Base-by-base conservation (phyloP, 2,113 vertebrate species). In the Lasiurus borealis region DNA sequence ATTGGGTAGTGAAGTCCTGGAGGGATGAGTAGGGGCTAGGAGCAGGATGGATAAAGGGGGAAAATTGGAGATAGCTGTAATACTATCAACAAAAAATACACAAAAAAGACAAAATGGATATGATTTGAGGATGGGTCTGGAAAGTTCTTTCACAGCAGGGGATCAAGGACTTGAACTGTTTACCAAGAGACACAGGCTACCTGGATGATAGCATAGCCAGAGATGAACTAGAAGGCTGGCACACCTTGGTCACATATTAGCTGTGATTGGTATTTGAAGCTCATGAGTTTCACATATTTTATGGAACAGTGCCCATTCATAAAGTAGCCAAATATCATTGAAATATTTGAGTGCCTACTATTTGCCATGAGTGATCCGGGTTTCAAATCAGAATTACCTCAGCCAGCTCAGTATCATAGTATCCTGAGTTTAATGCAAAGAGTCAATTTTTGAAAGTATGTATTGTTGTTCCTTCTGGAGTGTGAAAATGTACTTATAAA, bases 241-340 rank as follows among this genome's bases (percentile, higher is more conserved):
- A 11, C 21, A 31, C 8, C 0, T 0, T 19, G 19, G 11, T n/a
- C 36, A 6, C 16, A 62, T 6, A 31, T 48, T 23, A 48, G 52
- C 18, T 69, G 25, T 64, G 69, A 68, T 54, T 29, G 31, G 12
- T 29, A 29, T 57, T 44, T 85, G 54, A 80, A 85, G 44, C 50
- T 72, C 46, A 16, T 31, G 48, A 59, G 36, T 68, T 77, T 27
- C 40, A 40, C 50, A 8, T 57, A 13, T 25, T 31, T 66, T 69
- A n/a, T 40, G 46, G 54, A 59, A 71, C 2, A 10, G 18, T 10
- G 46, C 52, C 9, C 48, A 16, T 19, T 52, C 72, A 72, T 48
- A 69, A 40, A 40, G 40, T 21, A 92, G 27, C 9, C 5, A 8
- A 34, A 9, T 2, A 34, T 36, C 57, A 21, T 19, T 73, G 23